phyloP scores from a whole-genome alignment of 1,140 invertebrate species.

The Temnothorax nylanderi region DNA sequence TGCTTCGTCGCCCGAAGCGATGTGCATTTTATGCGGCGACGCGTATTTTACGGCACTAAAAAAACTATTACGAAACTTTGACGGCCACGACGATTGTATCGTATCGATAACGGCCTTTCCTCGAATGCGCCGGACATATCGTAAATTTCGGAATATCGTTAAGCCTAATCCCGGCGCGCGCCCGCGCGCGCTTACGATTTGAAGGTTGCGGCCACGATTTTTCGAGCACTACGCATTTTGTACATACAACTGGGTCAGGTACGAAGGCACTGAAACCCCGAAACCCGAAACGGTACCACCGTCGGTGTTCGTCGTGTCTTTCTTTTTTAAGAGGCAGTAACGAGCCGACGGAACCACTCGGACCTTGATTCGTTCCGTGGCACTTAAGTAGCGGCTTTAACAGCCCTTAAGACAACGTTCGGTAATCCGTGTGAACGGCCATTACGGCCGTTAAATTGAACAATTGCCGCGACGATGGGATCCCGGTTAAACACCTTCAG shows the following conservation, averaged over 20 bases:
- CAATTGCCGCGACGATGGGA: constrained; percentile 75
- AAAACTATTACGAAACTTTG: constrained; percentile 31
- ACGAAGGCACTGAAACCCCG: constrained; percentile 22
- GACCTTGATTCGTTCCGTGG: constrained; percentile 61
- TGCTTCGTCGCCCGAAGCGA: constrained; percentile 12
- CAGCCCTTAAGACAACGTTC: constrained; percentile 72
- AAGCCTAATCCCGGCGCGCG: background rate
- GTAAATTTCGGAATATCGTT: constrained; percentile 44
- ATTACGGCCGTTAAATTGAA: constrained; percentile 74
- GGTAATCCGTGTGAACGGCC: constrained; percentile 66
- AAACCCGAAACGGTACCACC: background rate
- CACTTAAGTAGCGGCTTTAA: constrained; percentile 65
- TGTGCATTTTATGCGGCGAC: constrained; percentile 34
- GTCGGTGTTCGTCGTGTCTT: background rate
- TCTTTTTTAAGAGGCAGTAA: constrained; percentile 43
- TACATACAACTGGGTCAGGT: constrained; percentile 23
- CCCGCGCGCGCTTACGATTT: background rate
- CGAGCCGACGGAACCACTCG: constrained; percentile 50
- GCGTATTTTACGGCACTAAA: constrained; percentile 37
- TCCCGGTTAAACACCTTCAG: constrained; percentile 72
- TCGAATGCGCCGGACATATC: constrained; percentile 22
- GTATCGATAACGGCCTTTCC: constrained; percentile 10
- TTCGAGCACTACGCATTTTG: constrained; percentile 12
- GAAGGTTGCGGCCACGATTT: background rate
- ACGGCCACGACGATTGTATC: background rate